Evolutionary conservation across 2,888 invertebrate genomes (phyloP), one percentile per base, ranked within the genome.

Genomic region (Liposcelis brunnea): DNA sequence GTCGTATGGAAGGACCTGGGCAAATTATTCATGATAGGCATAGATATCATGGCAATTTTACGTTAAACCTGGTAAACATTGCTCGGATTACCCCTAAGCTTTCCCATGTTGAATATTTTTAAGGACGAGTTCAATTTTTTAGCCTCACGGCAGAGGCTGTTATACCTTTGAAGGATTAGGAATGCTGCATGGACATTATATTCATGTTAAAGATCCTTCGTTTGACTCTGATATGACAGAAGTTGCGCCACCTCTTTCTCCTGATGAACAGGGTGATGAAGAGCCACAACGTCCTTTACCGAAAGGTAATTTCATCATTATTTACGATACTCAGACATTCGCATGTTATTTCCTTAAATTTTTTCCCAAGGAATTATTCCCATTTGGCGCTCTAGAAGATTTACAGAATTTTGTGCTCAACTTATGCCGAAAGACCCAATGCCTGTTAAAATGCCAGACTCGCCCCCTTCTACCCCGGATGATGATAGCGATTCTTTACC

Each of bases 111-210:
- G 26, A 26, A 6, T 26, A 26, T 26, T 26, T 8, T 6, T 8
- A 26, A 4, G 26, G 4, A 6, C 8, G 4, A 26, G 8, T 6
- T 26, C 26, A 26, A 26, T 26, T 6, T 26, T 26, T 5, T 40
- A 35, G 56, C 80, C 82, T 0, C 72, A 71, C 52, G 84, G 84
- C 0, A 70, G 73, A 0, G 82, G 82, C 0, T 78, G 80, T 46
- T 84, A 80, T 54, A 74, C 76, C 3, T 84, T 84, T 52, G 76
- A 81, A 51, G 72, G 74, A 11, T 73, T 74, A 49, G 76, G 76
- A 52, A 77, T 84, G 71, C 75, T 79, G 51, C 77, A 78, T 53
- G 84, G 84, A 1, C 77, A 66, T 53, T 82, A 71, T 64, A 69
- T 69, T 42, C 71, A 70, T 52, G 65, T 70, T 31, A 68, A 69